phyloP scores from a whole-genome alignment of 2,888 invertebrate genomes.

The Odontomyia ornata region DNA sequence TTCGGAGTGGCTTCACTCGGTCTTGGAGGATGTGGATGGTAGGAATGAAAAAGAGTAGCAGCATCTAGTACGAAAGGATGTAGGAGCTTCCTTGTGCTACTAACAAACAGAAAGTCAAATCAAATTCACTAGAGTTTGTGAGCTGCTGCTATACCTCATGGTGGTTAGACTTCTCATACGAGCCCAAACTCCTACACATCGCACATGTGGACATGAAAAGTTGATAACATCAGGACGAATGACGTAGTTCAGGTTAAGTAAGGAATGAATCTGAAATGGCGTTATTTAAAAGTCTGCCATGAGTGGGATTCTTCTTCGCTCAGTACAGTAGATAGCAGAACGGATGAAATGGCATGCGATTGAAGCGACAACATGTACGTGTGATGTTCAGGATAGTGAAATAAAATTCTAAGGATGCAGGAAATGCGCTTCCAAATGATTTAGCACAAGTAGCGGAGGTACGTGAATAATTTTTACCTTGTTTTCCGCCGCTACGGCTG shows the following conservation, averaged over 20 bases:
- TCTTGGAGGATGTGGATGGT: not conserved
- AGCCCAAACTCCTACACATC: not conserved
- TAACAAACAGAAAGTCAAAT: conserved; percentile 29
- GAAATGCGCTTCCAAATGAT: too few species aligned
- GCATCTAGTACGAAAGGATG: not conserved
- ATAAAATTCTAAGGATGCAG: too few species aligned
- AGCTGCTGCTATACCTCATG: not conserved
- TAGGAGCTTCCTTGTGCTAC: not conserved
- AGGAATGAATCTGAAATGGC: not conserved
- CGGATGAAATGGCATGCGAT: not conserved
- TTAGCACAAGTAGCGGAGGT: too few species aligned
- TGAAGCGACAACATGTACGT: too few species aligned
- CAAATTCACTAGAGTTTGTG: conserved; percentile 6
- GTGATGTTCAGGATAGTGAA: too few species aligned
- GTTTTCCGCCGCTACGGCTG: too few species aligned
- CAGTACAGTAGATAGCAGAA: not conserved
- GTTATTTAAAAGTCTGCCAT: not conserved
- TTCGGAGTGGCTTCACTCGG: conserved; percentile 28
- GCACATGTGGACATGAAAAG: not conserved
- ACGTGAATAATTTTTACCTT: too few species aligned
- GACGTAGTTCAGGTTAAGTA: not conserved
- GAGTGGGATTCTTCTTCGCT: not conserved
- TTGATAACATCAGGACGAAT: not conserved
- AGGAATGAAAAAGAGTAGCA: not conserved
- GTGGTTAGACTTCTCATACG: not conserved